Evolutionary conservation across 2,888 invertebrate species (phyloP).

Genomic region (Nephrotoma flavescens): DNA sequence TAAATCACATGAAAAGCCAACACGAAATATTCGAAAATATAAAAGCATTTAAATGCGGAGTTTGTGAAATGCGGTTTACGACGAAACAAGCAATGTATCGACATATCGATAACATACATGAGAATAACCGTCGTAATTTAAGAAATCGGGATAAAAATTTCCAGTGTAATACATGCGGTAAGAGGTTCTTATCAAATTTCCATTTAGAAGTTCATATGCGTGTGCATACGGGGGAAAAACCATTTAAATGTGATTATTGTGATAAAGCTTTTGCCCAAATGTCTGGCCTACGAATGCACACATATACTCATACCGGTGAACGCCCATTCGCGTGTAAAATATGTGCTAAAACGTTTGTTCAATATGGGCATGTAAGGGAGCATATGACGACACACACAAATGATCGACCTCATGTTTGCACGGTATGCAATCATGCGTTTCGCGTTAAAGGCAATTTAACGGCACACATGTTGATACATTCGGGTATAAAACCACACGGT

Average conservation of each 20-base stretch:
- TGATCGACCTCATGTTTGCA: constrained; percentile 6
- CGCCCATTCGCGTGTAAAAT: constrained; percentile 4
- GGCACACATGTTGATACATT: constrained; percentile 9
- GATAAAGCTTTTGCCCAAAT: constrained; percentile 2
- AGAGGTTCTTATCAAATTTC: constrained; percentile 23
- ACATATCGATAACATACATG: constrained; percentile 13
- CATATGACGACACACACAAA: constrained; percentile 2
- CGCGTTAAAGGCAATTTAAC: constrained; percentile 11
- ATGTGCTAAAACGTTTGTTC: constrained; percentile 3
- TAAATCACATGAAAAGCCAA: constrained; percentile 9
- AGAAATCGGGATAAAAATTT: constrained; percentile 12
- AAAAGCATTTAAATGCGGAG: constrained; percentile 11
- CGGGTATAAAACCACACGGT: background rate
- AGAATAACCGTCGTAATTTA: constrained; percentile 10
- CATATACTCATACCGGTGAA: constrained; percentile 3
- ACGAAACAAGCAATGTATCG: constrained; percentile 12
- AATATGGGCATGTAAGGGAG: constrained; percentile 6
- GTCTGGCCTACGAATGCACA: constrained; percentile 5
- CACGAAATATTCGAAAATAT: constrained; percentile 7
- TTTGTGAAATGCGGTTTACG: constrained; percentile 9
- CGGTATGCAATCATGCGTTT: constrained; percentile 12
- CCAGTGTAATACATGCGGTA: constrained; percentile 20
- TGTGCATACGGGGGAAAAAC: background rate
- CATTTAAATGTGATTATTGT: constrained; percentile 6
- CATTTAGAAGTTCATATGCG: constrained; percentile 24